phyloP scores from a whole-genome alignment of 2,113 vertebrate species.

The Epinephelus lanceolatus region DNA sequence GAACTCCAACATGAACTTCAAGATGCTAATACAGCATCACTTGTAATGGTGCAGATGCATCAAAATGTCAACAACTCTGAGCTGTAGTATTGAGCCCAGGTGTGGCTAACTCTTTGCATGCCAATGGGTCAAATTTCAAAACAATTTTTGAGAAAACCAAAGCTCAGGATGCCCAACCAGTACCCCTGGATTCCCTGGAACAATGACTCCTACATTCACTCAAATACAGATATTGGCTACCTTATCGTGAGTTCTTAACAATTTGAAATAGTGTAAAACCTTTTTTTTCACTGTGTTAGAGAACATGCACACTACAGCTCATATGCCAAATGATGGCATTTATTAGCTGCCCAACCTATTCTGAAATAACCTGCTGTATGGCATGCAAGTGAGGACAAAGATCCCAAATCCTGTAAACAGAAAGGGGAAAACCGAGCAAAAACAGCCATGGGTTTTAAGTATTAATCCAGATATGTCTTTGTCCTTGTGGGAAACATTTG shows the following conservation, averaged over 20 bases:
- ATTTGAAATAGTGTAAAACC: too few species aligned
- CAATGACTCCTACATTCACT: not conserved
- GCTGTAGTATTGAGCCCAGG: not conserved
- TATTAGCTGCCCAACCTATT: not conserved
- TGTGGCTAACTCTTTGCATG: too few species aligned
- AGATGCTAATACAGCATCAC: not conserved
- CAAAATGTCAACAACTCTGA: not conserved
- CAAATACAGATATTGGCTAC: too few species aligned
- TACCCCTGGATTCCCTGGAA: not conserved
- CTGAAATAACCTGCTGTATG: not conserved
- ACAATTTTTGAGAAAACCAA: not conserved
- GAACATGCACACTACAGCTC: too few species aligned
- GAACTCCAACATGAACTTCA: not conserved
- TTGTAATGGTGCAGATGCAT: not conserved
- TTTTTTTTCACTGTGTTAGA: too few species aligned
- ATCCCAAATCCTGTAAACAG: not conserved
- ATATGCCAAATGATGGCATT: not conserved
- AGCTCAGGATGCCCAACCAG: not conserved
- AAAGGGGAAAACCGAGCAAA: not conserved
- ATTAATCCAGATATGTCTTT: not conserved
- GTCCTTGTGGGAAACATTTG: not conserved
- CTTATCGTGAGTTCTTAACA: too few species aligned
- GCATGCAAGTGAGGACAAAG: not conserved
- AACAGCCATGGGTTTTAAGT: not conserved
- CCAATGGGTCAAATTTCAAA: not conserved